Base-by-base conservation (phyloP, 2,797 vertebrate genomes). In the Leptoclinus maculatus region DNA sequence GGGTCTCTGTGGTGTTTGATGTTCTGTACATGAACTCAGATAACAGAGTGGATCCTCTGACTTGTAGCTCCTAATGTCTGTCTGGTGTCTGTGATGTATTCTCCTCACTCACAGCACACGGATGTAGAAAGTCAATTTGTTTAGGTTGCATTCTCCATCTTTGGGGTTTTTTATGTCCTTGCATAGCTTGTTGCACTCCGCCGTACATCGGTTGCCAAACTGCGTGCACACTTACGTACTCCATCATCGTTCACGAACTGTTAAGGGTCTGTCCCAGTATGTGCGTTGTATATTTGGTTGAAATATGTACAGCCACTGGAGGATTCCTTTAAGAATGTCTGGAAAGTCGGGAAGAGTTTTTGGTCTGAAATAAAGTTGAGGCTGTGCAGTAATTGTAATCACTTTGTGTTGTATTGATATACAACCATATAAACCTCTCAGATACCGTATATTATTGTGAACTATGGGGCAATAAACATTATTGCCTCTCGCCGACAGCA, bases 391-490 rank as follows among this genome's bases (percentile, higher is more conserved):
- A 53, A 74, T 39, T 65, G 14, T 56, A 71, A 80, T 80, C 76
- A 39, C 43, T 27, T 47, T 71, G 39, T 58, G 36, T 57, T 74
- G 41, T 69, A 63, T 54, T 75, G 74, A 80, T 66, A 39, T 74
- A 57, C 57, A 60, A 51, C 59, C 68, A 45, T 38, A 64, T 75
- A 59, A 78, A 66, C 43, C 56, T 54, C 32, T 54, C 70, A 1
- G 63, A 73, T 54, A 54, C 25, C 43, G 17, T 65, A 38, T 77
- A 58, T 79, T 70, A 66, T 25, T 78, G 69, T 41, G 47, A 83
- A 45, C 60, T 73, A 71, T 36, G 21, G 27, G 3, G 59, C 47
- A 74, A 71, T 81, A 78, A 71, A 78, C 47, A 57, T 57, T 49
- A 71, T 71, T 73, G 53, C 38, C 41, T 60, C 38, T 43, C 66